These are phyloP conservation scores for Tupaia chinensis DNA, from an alignment of 2,113 vertebrate genomes.

Conservation along the genomic window DNA sequence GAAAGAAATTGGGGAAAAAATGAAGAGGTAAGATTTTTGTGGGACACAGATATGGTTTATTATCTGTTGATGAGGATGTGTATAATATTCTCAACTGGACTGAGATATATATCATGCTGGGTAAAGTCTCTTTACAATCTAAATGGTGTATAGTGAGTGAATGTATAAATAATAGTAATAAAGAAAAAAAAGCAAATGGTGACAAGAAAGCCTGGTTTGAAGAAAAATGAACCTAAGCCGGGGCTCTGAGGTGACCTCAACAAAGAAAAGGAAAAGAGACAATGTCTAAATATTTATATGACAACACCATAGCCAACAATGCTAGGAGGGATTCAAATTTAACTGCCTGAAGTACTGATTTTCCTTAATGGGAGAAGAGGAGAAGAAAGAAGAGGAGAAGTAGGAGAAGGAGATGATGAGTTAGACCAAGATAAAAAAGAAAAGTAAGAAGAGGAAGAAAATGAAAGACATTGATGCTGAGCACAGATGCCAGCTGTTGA, in stretches of 20 bases:
- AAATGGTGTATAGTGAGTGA: too few relatives aligned
- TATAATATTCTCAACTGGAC: too few relatives aligned
- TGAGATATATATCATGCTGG: too few relatives aligned
- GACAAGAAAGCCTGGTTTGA: not conserved
- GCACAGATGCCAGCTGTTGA: not conserved
- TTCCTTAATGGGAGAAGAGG: not conserved
- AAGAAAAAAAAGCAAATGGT: too few relatives aligned
- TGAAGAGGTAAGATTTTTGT: too few relatives aligned
- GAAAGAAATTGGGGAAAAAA: too few relatives aligned
- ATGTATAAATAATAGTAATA: too few relatives aligned
- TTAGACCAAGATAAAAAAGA: not conserved
- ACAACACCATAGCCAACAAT: not conserved
- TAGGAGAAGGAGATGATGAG: not conserved
- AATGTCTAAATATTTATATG: not conserved
- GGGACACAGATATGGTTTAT: too few relatives aligned
- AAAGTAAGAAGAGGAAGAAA: not conserved
- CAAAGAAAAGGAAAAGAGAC: not conserved
- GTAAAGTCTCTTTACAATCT: too few relatives aligned
- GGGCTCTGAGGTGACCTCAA: not conserved
- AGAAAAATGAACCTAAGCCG: not conserved
- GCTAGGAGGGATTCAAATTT: not conserved
- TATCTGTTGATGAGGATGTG: too few relatives aligned
- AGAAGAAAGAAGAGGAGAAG: not conserved
- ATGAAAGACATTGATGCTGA: not conserved
- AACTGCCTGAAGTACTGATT: not conserved